These are phyloP conservation scores for Dendrocopos noguchii DNA, from an alignment of 2,113 vertebrate genomes.

Conservation along the genomic window DNA sequence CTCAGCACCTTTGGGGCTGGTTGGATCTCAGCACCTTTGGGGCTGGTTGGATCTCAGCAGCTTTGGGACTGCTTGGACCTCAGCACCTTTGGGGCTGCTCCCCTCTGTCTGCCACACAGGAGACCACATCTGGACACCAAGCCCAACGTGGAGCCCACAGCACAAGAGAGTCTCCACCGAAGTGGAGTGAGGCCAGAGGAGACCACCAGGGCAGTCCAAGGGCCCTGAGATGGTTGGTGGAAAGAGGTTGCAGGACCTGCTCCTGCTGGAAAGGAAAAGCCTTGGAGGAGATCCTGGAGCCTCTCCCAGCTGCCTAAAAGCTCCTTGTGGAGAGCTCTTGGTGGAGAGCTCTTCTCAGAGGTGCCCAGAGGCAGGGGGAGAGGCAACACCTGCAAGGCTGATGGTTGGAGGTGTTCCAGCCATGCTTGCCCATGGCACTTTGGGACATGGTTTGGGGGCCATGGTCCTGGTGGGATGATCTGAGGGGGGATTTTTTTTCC, in stretches of 20 bases:
- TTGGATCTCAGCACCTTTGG: no score
- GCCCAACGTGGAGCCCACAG: rapidly evolving
- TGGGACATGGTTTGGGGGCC: no score
- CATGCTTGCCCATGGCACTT: no score
- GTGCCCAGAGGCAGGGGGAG: neutral
- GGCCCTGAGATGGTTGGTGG: neutral
- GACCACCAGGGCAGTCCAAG: neutral
- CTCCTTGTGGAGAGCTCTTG: neutral
- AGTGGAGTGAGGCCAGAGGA: neutral
- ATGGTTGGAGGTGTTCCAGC: no score
- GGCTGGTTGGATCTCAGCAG: no score
- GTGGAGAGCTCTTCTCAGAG: neutral
- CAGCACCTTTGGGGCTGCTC: neutral
- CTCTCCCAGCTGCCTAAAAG: neutral
- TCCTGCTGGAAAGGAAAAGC: neutral
- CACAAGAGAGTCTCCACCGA: neutral
- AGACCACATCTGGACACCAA: neutral
- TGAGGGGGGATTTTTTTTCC: no score
- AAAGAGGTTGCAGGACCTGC: neutral
- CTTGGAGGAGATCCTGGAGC: neutral
- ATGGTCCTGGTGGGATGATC: no score
- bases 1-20: no score
- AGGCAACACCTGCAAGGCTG: neutral
- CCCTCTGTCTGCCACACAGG: rapidly evolving
- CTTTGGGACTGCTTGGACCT: no score